Conservation (phyloP, 2,888 invertebrate species). For the Tiphia femorata region DNA sequence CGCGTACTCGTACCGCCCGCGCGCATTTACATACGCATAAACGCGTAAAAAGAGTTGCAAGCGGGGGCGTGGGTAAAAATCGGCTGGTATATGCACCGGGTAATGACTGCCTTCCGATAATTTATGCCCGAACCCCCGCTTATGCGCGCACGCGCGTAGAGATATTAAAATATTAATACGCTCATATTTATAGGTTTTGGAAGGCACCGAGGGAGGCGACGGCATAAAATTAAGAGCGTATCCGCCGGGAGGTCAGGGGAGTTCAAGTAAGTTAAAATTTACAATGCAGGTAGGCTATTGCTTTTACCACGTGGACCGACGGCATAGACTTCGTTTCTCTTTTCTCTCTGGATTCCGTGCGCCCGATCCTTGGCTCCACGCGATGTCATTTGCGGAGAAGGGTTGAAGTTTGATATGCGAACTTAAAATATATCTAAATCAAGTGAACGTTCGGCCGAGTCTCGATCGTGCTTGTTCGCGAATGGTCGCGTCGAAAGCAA, state of each 20-base stretch:
- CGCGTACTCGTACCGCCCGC: background rate
- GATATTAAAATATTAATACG: constrained; percentile 54
- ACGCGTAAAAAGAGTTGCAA: constrained; percentile 5
- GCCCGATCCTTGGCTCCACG: too few relatives aligned
- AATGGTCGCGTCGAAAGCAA: too few relatives aligned
- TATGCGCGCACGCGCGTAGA: constrained; percentile 3
- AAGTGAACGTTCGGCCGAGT: too few relatives aligned
- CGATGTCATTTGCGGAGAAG: too few relatives aligned
- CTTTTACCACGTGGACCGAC: too few relatives aligned
- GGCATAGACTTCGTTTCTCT: too few relatives aligned
- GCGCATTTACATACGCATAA: constrained; percentile 8
- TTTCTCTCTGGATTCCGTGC: too few relatives aligned
- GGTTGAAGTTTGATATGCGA: too few relatives aligned
- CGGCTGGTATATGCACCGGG: constrained; percentile 31
- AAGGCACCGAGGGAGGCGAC: constrained; percentile 16
- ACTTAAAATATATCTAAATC: too few relatives aligned
- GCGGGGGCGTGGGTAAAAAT: constrained; percentile 22
- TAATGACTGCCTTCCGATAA: constrained; percentile 36
- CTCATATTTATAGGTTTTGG: constrained; percentile 39
- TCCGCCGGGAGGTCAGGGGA: constrained; percentile 23
- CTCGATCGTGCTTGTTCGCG: too few relatives aligned
- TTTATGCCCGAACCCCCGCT: constrained; percentile 28
- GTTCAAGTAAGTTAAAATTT: constrained; percentile 35
- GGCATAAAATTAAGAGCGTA: constrained; percentile 38
- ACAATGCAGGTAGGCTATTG: constrained; percentile 26